Conservation (phyloP, 2,113 vertebrate genomes). For the Syrmaticus mikado region DNA sequence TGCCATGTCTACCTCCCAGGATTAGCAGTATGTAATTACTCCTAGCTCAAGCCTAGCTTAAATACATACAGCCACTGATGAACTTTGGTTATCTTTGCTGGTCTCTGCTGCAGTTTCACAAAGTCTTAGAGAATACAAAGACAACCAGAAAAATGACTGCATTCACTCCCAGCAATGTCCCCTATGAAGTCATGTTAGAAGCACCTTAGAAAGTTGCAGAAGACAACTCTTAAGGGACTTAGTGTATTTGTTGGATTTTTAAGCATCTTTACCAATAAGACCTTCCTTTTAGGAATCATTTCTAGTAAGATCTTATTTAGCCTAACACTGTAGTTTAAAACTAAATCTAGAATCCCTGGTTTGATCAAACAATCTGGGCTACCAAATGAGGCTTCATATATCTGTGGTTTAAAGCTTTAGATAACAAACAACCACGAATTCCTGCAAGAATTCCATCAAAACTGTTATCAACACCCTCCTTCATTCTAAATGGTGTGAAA, state of each 20-base stretch:
- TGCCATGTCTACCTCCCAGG: constrained; percentile 30
- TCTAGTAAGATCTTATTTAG: background rate
- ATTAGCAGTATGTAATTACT: constrained; percentile 66
- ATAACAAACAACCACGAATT: background rate
- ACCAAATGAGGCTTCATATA: background rate
- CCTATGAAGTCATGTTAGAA: background rate
- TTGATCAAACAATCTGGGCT: background rate
- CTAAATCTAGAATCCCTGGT: background rate
- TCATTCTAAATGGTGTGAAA: background rate
- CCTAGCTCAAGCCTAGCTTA: constrained; percentile 10
- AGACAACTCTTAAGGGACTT: background rate
- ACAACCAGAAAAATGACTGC: background rate
- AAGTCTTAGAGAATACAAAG: background rate
- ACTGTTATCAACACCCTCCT: background rate
- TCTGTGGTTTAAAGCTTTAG: background rate
- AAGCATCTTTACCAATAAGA: background rate
- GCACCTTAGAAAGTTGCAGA: background rate
- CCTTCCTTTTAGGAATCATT: background rate
- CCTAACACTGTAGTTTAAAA: background rate
- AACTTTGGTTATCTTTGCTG: constrained; percentile 26
- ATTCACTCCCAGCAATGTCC: background rate
- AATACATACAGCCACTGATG: background rate
- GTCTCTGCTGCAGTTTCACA: background rate
- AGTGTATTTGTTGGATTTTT: background rate
- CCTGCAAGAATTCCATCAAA: background rate